A percentile compares a stretch with the other conserved stretches of the same genome.
Evolutionary conservation across 2,888 invertebrate species (phyloP).

Genomic region (Cactoblastis cactorum): DNA sequence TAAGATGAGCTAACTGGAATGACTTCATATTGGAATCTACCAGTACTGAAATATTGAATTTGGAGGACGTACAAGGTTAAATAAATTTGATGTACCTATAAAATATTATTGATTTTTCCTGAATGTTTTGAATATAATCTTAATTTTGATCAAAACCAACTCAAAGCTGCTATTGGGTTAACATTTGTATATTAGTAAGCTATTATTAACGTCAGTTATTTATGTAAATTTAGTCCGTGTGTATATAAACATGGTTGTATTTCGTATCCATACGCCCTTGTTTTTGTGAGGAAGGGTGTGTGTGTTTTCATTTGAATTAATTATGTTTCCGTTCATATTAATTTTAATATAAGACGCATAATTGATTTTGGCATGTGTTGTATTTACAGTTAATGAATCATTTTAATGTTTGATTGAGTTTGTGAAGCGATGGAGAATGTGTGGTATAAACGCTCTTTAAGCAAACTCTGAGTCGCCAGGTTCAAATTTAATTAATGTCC

Average conservation of each 20-base stretch:
- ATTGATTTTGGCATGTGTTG: conserved; percentile 21
- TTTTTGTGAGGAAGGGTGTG: conserved; percentile 26
- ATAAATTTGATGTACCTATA: background rate
- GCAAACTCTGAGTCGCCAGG: too few relatives aligned
- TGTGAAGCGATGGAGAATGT: too few relatives aligned
- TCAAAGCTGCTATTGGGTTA: conserved; percentile 43
- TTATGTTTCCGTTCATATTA: conserved; percentile 42
- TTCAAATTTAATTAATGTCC: too few relatives aligned
- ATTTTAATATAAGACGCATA: conserved; percentile 23
- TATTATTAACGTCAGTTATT: too few relatives aligned
- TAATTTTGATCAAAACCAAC: conserved; percentile 58
- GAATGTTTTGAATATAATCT: conserved; percentile 46
- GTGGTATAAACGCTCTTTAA: too few relatives aligned
- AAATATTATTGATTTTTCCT: too few relatives aligned
- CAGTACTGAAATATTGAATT: background rate
- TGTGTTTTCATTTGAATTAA: conserved; percentile 44
- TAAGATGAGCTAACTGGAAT: background rate
- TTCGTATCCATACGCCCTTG: conserved; percentile 37
- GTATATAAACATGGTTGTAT: conserved; percentile 33
- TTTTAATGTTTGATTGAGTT: too few relatives aligned
- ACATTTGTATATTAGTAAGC: conserved; percentile 36
- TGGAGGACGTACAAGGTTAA: background rate
- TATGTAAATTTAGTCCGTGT: conserved; percentile 50
- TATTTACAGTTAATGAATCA: background rate
- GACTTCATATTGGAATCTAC: background rate